Evolutionary conservation across 2,888 invertebrate genomes (phyloP), one percentile per base, ranked within the genome.

Genomic region (Gonocerus acuteangulatus): DNA sequence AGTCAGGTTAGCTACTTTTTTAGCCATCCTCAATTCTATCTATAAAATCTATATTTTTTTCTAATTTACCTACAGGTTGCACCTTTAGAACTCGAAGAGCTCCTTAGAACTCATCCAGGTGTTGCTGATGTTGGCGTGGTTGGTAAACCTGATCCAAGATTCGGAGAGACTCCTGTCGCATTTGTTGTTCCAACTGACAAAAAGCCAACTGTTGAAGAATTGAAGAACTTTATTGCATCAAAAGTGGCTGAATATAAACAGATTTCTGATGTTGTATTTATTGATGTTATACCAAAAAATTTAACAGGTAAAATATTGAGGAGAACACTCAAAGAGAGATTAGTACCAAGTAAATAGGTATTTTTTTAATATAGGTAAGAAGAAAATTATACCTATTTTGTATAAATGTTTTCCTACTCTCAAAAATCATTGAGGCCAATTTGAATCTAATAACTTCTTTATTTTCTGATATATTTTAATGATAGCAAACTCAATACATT

Each of bases 51-150:
- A n/a, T n/a, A n/a, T n/a, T n/a, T n/a, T n/a, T n/a, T n/a, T n/a
- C n/a, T n/a, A n/a, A n/a, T n/a, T n/a, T n/a, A n/a, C n/a, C 65
- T 76, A 42, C 71, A 89, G 87, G 89, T 91, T 27, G 86, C 91
- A 0, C 91, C 91, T 18, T 88, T 90, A 1, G 91, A 92, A 75
- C 73, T 91, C 62, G 90, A 92, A 74, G 85, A 82, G 67, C 72
- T 90, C 3, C 71, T 91, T 1, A 79, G 86, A 62, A 79, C 80
- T 44, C 86, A 89, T 73, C 85, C 88, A 0, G 80, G 79, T 23
- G 79, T 95, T 1, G 73, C 78, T 9, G 94, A 95, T 69, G 89
- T 86, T 0, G 93, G 87, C 0, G 92, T 95, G 0, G 79, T 91
- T 39, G 89, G 89, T 1, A 76, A 86, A n/a, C 82, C 85, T 0